Conservation (phyloP, 2,888 invertebrate genomes). For the Abrostola tripartita region DNA sequence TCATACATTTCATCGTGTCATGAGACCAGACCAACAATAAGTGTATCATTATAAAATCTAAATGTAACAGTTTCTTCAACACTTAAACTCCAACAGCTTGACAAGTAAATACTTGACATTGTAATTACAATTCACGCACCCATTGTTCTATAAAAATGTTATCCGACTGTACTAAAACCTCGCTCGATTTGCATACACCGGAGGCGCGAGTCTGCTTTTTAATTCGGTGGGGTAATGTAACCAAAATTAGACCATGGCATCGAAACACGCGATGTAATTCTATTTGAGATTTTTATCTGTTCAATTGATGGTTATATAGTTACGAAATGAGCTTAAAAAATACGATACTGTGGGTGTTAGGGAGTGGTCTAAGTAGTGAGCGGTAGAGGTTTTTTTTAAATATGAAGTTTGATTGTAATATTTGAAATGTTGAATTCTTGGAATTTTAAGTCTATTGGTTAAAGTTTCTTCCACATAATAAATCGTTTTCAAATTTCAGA, state of each 20-base stretch:
- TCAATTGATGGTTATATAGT: constrained; percentile 84
- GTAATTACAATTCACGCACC: constrained; percentile 75
- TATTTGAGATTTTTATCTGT: constrained; percentile 81
- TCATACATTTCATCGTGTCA: constrained; percentile 54
- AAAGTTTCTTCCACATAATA: too few relatives aligned
- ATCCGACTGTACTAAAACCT: constrained; percentile 38
- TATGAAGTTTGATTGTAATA: background rate
- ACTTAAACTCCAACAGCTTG: constrained; percentile 64
- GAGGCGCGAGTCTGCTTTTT: constrained; percentile 39
- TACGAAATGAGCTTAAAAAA: constrained; percentile 78
- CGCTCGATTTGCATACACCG: constrained; percentile 43
- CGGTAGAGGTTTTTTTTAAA: constrained; percentile 16
- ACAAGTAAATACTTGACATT: constrained; percentile 78
- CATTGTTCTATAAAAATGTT: constrained; percentile 73
- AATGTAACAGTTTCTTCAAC: constrained; percentile 59
- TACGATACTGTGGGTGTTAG: constrained; percentile 69
- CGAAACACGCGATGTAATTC: constrained; percentile 80
- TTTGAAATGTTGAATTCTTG: too few relatives aligned
- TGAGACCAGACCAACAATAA: constrained; percentile 44
- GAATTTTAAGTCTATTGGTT: too few relatives aligned
- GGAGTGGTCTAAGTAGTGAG: constrained; percentile 35
- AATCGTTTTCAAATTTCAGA: too few relatives aligned
- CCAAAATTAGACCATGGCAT: constrained; percentile 76
- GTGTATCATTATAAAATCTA: constrained; percentile 58
- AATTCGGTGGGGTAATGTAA: constrained; percentile 60